Conservation (phyloP, 2,888 invertebrate genomes). For the Tillus elongatus region DNA sequence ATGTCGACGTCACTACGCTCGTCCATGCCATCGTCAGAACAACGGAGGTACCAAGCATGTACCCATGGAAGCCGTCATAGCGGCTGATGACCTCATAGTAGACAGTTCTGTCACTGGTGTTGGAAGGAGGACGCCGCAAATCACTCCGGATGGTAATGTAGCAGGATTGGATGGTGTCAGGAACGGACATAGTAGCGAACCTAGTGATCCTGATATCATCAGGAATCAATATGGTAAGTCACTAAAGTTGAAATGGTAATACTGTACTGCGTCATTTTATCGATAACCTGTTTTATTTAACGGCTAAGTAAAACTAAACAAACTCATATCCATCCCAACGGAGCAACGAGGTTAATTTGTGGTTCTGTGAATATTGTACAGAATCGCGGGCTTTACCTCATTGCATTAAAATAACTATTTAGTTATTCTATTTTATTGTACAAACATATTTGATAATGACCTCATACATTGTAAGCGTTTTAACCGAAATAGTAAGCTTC, state of each 20-base stretch:
- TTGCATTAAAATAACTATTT: no score
- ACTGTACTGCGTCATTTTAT: not conserved
- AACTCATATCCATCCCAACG: no score
- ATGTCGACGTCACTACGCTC: conserved; percentile 44
- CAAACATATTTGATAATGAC: no score
- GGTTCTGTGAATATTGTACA: no score
- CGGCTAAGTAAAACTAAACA: no score
- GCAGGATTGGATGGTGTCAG: conserved; percentile 35
- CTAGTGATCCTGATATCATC: conserved; percentile 80
- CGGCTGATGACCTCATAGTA: conserved; percentile 37
- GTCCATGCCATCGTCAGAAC: conserved; percentile 33
- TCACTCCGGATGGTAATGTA: conserved; percentile 37
- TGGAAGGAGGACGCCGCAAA: conserved; percentile 34
- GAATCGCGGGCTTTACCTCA: no score
- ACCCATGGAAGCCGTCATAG: conserved; percentile 41
- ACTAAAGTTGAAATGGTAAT: no score
- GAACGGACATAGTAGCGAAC: conserved; percentile 49
- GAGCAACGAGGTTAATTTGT: no score
- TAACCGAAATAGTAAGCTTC: no score
- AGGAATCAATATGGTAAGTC: conserved; percentile 79
- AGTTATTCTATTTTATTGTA: no score
- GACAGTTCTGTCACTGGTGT: conserved; percentile 38
- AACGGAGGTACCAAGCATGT: conserved; percentile 35
- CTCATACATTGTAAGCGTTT: no score
- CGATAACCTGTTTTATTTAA: not conserved